A percentile compares a stretch with the other conserved stretches of the same genome.
Evolutionary conservation across 37 sponge, comb jelly and placozoan species (phyloP).

Genomic region (Theonella swinhoei): DNA sequence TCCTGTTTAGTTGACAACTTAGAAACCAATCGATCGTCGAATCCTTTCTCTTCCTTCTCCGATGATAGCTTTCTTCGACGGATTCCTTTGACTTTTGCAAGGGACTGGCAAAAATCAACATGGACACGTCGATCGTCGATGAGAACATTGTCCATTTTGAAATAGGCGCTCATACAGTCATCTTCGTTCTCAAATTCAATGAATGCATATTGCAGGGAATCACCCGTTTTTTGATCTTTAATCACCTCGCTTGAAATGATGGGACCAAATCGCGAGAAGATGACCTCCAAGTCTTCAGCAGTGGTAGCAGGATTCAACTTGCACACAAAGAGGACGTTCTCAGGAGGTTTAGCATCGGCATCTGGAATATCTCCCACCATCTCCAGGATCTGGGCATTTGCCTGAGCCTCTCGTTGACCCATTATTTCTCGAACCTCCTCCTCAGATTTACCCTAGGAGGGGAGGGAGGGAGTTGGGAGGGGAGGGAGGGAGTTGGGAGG

Average conservation of each 20-base stretch:
- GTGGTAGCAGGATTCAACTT: slow-evolving; percentile 96
- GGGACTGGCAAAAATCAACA: slow-evolving; percentile 98
- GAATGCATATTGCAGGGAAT: slow-evolving; percentile 98
- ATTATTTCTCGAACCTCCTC: slow-evolving; percentile 84
- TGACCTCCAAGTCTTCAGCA: slow-evolving; percentile 95
- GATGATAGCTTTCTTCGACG: slow-evolving; percentile 12
- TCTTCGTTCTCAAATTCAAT: slow-evolving; percentile 96
- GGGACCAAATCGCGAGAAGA: slow-evolving; percentile 96
- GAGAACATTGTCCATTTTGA: slow-evolving; percentile 99
- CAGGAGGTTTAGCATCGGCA: slow-evolving; percentile 97
- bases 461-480: neutral
- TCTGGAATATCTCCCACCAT: slow-evolving; percentile 98
- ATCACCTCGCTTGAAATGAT: slow-evolving; percentile 96
- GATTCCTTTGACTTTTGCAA: slow-evolving; percentile 85
- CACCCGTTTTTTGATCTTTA: slow-evolving; percentile 93
- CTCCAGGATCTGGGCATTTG: slow-evolving; percentile 94
- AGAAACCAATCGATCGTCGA: slow-evolving; percentile 46
- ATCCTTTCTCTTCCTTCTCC: neutral
- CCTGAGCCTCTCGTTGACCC: slow-evolving; percentile 63
- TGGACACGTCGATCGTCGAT: slow-evolving; percentile 98
- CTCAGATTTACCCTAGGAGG: slow-evolving; percentile 64
- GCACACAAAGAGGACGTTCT: slow-evolving; percentile 97
- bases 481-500: neutral
- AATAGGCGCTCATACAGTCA: slow-evolving; percentile 95
- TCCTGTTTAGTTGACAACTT: slow-evolving; percentile 19